Evolutionary conservation across 2,113 vertebrate species (phyloP), one percentile per base, ranked within the genome.

Genomic region (Triplophysa siluroides): DNA sequence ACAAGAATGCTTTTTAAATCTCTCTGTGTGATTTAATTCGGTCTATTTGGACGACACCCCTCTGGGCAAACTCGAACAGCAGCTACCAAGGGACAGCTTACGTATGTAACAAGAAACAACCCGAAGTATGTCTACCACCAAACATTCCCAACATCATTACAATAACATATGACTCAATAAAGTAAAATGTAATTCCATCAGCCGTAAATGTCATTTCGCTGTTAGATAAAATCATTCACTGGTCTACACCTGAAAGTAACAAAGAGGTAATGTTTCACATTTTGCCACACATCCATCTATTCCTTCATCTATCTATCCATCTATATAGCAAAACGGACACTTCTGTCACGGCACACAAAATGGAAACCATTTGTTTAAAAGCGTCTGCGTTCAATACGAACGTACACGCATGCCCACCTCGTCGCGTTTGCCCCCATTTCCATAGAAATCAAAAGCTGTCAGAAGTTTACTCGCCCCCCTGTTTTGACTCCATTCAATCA

Each of bases 401-500:
- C 33, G 64, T 56, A 47, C 66, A 4, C 60, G 61, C 60, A 21
- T 80, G 65, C 16, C 38, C 78, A 72, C 85, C 78, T 76, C 74
- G 82, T 52, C 83, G 70, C 63, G 76, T 77, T 84, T 84, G 83
- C 83, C 81, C 84, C 87, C 26, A 91, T 91, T 92, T 91, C 87
- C 86, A 91, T 89, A 85, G 88, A 93, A 92, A 90, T 91, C 89
- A 88, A 91, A 92, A 82, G 85, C 83, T 54, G 88, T 88, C 87
- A 87, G 87, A 89, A 90, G 88, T 92, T 92, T 91, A 88, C 90
- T 91, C 89, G 89, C 90, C 86, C 87, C 88, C 89, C 88, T 89
- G 86, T 92, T 93, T 91, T 89, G 89, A 92, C 89, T 92, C 86
- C 88, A 89, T 92, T 92, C 91, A 92, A 92, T 93, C 91, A 92